Conservation (phyloP, 1,140 invertebrate genomes). For the Conus ventricosus region DNA sequence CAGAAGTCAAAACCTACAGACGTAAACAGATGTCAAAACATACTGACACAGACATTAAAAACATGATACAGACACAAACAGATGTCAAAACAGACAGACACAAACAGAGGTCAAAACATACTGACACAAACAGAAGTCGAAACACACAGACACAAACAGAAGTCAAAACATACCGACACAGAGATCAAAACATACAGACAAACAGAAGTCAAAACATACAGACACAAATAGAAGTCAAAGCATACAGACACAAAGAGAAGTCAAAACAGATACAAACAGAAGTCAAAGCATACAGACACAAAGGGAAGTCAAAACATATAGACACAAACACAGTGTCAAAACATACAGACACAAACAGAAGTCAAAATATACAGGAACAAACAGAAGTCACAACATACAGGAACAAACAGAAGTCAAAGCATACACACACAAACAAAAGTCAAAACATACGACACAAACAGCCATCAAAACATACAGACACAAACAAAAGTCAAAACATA, state of each 20-base stretch:
- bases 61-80: background rate
- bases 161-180: background rate
- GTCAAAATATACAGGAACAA: background rate
- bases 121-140: background rate
- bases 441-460: background rate
- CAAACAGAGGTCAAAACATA: background rate
- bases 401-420: background rate
- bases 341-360: background rate
- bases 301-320: background rate
- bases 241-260: background rate
- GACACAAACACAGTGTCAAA: background rate
- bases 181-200: background rate
- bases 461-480: background rate
- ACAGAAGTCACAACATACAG: background rate
- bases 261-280: background rate
- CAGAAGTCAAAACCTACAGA: background rate
- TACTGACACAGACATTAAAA: background rate
- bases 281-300: background rate
- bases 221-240: background rate
- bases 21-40: background rate
- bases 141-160: constrained; percentile 1
- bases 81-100: background rate
- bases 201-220: background rate
- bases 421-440: background rate
- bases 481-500: background rate